Evolutionary conservation across 2,113 vertebrate species (phyloP).

Genomic region (Malurus elegans): DNA sequence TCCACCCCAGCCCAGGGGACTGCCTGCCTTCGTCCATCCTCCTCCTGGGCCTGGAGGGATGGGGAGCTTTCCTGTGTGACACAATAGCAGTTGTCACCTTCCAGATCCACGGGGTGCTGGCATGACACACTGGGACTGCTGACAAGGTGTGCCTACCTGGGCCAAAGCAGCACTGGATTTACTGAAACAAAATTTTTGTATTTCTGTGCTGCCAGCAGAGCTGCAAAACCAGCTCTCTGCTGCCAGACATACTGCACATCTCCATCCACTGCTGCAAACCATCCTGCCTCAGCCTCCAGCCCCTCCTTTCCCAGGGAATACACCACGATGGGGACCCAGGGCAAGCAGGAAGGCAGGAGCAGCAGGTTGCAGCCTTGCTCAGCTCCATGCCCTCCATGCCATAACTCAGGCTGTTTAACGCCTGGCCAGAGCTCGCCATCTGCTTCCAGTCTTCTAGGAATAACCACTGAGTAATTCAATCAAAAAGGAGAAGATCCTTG

Average conservation of each 20-base stretch:
- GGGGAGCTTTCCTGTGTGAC: background rate
- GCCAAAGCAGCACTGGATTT: background rate
- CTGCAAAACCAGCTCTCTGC: background rate
- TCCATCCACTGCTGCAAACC: background rate
- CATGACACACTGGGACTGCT: background rate
- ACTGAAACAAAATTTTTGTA: background rate
- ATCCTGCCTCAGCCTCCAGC: background rate
- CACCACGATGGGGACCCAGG: background rate
- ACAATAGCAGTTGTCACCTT: background rate
- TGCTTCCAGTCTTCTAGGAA: slow-evolving; percentile 69
- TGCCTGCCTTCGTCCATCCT: rapidly evolving
- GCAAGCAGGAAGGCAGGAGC: background rate
- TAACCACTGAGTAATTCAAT: slow-evolving; percentile 63
- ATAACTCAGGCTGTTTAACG: slow-evolving; percentile 60
- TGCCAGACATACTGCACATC: background rate
- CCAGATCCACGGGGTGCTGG: background rate
- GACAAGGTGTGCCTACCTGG: background rate
- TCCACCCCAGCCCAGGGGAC: background rate
- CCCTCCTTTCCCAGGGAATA: background rate
- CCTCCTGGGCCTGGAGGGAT: background rate
- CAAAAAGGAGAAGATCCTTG: slow-evolving; percentile 49
- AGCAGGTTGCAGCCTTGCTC: background rate
- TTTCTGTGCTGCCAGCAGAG: background rate
- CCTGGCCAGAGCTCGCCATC: slow-evolving; percentile 67
- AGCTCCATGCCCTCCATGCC: background rate